phyloP scores from a whole-genome alignment of 2,888 invertebrate genomes.

The Laothoe populi region DNA sequence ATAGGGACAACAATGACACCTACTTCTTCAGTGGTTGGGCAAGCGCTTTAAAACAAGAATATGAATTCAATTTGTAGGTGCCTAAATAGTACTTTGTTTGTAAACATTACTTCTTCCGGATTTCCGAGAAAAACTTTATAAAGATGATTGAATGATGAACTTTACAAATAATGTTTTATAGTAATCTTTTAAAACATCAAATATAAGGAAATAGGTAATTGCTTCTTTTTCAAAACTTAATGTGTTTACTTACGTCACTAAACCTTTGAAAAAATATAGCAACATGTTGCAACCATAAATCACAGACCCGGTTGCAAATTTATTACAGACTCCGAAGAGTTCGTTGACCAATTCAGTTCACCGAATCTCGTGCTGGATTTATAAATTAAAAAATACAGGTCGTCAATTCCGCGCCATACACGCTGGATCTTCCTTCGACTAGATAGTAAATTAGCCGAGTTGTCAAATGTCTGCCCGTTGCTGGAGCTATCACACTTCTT shows the following conservation, averaged over 20 bases:
- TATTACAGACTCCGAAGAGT: conserved; percentile 1
- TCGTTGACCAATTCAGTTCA: conserved; percentile 19
- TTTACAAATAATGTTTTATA: not conserved
- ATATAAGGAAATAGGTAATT: not conserved
- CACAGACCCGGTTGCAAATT: conserved; percentile 19
- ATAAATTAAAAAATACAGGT: conserved; percentile 3
- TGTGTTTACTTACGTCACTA: not conserved
- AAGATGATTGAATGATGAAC: not conserved
- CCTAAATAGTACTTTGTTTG: not conserved
- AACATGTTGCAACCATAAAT: conserved; percentile 12
- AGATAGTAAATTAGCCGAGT: not conserved
- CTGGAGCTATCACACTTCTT: too few species aligned
- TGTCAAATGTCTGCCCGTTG: not conserved
- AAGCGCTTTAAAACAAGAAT: not conserved
- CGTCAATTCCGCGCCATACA: not conserved
- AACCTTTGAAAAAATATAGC: conserved; percentile 15
- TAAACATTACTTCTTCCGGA: not conserved
- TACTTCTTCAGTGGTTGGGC: not conserved
- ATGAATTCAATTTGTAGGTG: not conserved
- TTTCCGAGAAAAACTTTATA: not conserved
- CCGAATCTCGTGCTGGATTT: not conserved
- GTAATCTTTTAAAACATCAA: not conserved
- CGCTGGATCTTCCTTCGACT: not conserved
- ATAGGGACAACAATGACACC: conserved; percentile 19
- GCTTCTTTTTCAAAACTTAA: not conserved